These are phyloP conservation scores for Xenopus borealis DNA, from an alignment of 2,113 vertebrate species.

Conservation along the genomic window DNA sequence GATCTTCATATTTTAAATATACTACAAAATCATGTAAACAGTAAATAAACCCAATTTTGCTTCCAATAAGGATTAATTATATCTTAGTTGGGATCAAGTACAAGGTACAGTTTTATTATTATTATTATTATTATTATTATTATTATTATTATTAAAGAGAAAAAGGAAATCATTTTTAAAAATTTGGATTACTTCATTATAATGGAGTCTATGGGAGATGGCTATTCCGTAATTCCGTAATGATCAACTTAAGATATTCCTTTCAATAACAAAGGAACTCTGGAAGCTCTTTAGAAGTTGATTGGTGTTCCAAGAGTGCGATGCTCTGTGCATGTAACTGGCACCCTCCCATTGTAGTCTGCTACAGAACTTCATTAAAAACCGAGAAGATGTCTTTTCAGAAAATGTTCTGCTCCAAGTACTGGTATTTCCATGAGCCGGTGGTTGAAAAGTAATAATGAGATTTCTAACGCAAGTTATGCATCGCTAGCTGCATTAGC, in stretches of 20 bases:
- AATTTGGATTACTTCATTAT: too few relatives aligned
- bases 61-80: too few relatives aligned
- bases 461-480: constrained; percentile 44
- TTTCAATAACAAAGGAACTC: background rate
- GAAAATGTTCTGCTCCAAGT: constrained; percentile 6
- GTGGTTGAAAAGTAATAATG: constrained; percentile 11
- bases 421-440: constrained; percentile 24
- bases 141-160: too few relatives aligned
- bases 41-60: too few relatives aligned
- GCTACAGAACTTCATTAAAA: background rate
- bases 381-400: background rate
- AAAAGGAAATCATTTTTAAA: too few relatives aligned
- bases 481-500: constrained; percentile 56
- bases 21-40: too few relatives aligned
- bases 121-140: too few relatives aligned
- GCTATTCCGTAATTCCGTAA: too few relatives aligned
- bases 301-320: background rate
- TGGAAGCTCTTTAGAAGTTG: background rate
- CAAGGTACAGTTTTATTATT: too few relatives aligned
- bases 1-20: too few relatives aligned
- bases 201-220: too few relatives aligned
- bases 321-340: background rate
- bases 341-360: background rate
- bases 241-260: background rate
- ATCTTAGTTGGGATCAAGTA: too few relatives aligned